Evolutionary conservation across 2,797 vertebrate species (phyloP).

Genomic region (Monodelphis domestica): DNA sequence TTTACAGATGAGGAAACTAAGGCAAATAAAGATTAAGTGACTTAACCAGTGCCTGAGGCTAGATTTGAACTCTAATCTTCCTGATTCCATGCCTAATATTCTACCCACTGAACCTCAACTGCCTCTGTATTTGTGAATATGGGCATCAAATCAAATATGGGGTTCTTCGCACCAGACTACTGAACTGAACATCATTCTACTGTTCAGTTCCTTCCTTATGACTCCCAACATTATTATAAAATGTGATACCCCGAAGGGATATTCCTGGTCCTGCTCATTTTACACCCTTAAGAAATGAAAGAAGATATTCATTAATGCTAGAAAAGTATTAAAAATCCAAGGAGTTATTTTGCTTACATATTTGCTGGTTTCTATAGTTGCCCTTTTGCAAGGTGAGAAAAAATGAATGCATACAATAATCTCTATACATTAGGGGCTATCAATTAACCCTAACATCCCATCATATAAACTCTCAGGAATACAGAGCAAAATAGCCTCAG

Average conservation of each 20-base stretch:
- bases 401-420: not conserved
- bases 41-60: too few species aligned
- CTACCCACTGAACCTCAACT: too few species aligned
- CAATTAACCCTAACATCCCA: not conserved
- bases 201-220: conserved; percentile 48
- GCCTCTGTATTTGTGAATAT: conserved; percentile 45
- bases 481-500: not conserved
- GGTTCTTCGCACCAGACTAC: conserved; percentile 59
- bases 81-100: too few species aligned
- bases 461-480: not conserved
- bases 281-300: conserved; percentile 42
- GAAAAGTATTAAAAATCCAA: not conserved
- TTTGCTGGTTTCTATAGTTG: not conserved
- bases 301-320: conserved; percentile 34
- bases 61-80: too few species aligned
- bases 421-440: not conserved
- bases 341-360: not conserved
- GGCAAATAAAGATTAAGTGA: too few species aligned
- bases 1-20: too few species aligned
- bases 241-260: conserved; percentile 22
- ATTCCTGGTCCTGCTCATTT: conserved; percentile 44
- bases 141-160: conserved; percentile 49
- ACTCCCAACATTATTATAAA: not conserved
- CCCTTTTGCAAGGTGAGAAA: not conserved
- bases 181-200: conserved; percentile 53